These are phyloP conservation scores for Drosophila limbata DNA, from an alignment of 2,888 invertebrate species.

Conservation along the genomic window DNA sequence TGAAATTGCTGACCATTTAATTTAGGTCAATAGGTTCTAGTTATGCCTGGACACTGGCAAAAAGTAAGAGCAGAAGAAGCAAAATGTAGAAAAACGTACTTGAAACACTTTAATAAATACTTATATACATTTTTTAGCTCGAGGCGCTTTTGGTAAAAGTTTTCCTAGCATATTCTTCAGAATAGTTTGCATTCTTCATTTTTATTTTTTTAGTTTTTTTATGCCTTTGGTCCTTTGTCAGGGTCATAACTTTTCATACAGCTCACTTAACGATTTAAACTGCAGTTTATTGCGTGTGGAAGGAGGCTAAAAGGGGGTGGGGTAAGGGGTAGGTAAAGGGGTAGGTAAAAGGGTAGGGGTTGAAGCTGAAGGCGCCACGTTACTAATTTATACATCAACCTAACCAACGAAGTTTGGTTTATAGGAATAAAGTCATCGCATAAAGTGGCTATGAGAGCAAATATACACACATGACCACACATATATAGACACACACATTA, in stretches of 20 bases:
- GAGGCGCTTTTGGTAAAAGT: constrained; percentile 23
- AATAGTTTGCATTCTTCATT: constrained; percentile 18
- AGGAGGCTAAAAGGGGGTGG: neutral
- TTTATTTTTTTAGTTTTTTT: neutral
- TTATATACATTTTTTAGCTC: constrained; percentile 8
- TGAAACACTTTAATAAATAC: constrained; percentile 33
- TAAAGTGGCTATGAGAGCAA: constrained; percentile 59
- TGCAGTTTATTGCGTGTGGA: constrained; percentile 48
- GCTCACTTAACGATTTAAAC: constrained; percentile 64
- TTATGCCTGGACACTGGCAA: constrained; percentile 34
- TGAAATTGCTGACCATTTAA: constrained; percentile 57
- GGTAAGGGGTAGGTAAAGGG: neutral
- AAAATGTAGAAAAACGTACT: neutral
- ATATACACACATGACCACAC: constrained; percentile 12
- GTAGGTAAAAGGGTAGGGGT: neutral
- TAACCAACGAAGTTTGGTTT: constrained; percentile 42
- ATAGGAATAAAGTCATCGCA: constrained; percentile 70
- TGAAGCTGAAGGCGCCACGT: constrained; percentile 22
- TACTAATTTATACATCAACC: constrained; percentile 55
- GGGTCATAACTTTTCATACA: constrained; percentile 56
- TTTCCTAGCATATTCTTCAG: constrained; percentile 42
- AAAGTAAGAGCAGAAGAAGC: constrained; percentile 1
- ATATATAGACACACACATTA: constrained; percentile 2
- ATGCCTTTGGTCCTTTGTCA: constrained; percentile 6
- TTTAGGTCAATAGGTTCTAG: constrained; percentile 58